Conservation (phyloP, 2,888 invertebrate species). For the Standfussiana lucernea region DNA sequence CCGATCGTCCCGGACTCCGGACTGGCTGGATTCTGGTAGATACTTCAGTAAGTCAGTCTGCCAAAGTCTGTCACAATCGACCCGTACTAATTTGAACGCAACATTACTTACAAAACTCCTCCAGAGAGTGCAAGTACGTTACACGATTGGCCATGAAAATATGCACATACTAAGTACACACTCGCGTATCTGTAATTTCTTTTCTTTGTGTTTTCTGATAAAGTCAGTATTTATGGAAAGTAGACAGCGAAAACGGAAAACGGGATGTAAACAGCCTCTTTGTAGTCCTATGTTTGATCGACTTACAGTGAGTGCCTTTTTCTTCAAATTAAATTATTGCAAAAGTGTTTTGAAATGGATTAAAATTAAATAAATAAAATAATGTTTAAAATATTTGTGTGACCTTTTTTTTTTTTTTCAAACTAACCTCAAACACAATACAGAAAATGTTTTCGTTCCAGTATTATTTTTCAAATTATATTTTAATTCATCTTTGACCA, state of each 20-base stretch:
- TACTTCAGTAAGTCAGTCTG: not conserved
- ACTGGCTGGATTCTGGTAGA: not conserved
- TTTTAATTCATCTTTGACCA: constrained; percentile 35
- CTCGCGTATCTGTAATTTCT: constrained; percentile 30
- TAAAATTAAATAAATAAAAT: too few relatives aligned
- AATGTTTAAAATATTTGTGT: not conserved
- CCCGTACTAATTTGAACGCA: not conserved
- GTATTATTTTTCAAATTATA: constrained; percentile 21
- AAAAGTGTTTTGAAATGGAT: not conserved
- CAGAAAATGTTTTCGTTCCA: not conserved
- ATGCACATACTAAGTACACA: constrained; percentile 34
- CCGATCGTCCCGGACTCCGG: not conserved
- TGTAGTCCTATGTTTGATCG: not conserved
- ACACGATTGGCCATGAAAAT: constrained; percentile 24
- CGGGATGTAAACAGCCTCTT: not conserved
- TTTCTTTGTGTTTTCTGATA: constrained; percentile 46
- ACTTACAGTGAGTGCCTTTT: not conserved
- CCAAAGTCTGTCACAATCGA: not conserved
- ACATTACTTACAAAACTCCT: not conserved
- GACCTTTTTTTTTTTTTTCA: not conserved
- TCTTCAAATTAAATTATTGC: not conserved
- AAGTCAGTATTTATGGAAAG: not conserved
- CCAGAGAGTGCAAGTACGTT: constrained; percentile 15
- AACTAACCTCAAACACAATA: not conserved
- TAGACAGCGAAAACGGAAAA: too few relatives aligned